These are phyloP conservation scores for Miniopterus natalensis DNA, from an alignment of 2,113 vertebrate genomes.

Conservation along the genomic window DNA sequence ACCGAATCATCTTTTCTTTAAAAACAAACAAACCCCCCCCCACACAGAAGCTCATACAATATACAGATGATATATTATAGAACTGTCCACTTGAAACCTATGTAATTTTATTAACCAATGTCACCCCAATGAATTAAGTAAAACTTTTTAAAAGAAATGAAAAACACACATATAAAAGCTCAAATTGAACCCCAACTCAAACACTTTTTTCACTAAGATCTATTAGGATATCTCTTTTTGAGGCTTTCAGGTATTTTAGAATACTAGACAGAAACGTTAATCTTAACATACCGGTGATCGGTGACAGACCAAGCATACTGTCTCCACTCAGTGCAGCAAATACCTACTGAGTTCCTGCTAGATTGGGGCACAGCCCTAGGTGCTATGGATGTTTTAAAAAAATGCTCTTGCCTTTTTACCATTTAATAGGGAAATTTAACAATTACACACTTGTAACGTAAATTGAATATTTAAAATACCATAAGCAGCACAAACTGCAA, in stretches of 20 bases:
- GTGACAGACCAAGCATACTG: not conserved
- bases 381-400: not conserved
- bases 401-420: not conserved
- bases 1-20: constrained; percentile 13
- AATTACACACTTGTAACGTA: not conserved
- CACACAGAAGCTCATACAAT: not conserved
- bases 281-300: not conserved
- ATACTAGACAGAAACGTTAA: not conserved
- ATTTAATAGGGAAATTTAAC: not conserved
- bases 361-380: not conserved
- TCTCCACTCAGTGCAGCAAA: not conserved
- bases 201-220: not conserved
- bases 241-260: constrained; percentile 11
- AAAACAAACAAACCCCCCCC: not conserved
- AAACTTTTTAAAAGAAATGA: not conserved
- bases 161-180: not conserved
- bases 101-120: not conserved
- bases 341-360: not conserved
- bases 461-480: not conserved
- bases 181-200: not conserved
- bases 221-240: constrained; percentile 24
- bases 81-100: not conserved
- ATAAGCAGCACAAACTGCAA: not conserved
- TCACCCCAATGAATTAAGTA: not conserved
- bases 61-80: not conserved